Base-by-base conservation (phyloP, 2,113 vertebrate genomes). In the Rafetus swinhoei region DNA sequence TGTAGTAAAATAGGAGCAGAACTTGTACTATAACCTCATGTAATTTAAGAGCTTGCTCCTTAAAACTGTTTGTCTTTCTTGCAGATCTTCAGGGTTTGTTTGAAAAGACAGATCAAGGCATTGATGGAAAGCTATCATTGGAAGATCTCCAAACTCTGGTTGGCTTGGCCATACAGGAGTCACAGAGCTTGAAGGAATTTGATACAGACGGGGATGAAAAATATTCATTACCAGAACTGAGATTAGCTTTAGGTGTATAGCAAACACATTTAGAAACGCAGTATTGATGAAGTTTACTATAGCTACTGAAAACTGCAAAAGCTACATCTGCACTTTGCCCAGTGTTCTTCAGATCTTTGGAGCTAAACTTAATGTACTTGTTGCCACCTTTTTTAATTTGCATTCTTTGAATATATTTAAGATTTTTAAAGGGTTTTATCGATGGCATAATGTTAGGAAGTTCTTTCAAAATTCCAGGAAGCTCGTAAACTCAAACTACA, bases 21-120 rank as follows among this genome's bases (percentile, higher is more conserved):
- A 90, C 27, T 92, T 84, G 7, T 0, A 29, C 35, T 39, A n/a
- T 91, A 53, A 87, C 82, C 7, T 39, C 29, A 3, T 76, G 9
- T 79, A 9, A 5, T 65, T 86, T 13, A n/a, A 82, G 80, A 62
- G 82, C 32, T 84, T 94, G 7, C 35, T 86, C 82, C 45, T 85
- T 81, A 96, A 29, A 65, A 8, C 10, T 77, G 29, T 72, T 62
- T 80, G 35, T 84, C 86, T 76, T 95, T 93, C 92, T 93, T 91
- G 93, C 97, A 98, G 98, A 98, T 96, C 98, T 98, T 96, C 95
- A 97, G 88, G 94, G 97, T 76, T 93, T 98, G 88, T 98, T 98
- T 95, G 95, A 89, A 87, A 95, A 94, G 92, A 93, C 90, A 94
- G 87, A 79, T 89, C 93, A 85, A 12, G 92, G 90, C 62, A 60